Base-by-base conservation (phyloP, 2,113 vertebrate genomes). In the Eretmochelys imbricata region DNA sequence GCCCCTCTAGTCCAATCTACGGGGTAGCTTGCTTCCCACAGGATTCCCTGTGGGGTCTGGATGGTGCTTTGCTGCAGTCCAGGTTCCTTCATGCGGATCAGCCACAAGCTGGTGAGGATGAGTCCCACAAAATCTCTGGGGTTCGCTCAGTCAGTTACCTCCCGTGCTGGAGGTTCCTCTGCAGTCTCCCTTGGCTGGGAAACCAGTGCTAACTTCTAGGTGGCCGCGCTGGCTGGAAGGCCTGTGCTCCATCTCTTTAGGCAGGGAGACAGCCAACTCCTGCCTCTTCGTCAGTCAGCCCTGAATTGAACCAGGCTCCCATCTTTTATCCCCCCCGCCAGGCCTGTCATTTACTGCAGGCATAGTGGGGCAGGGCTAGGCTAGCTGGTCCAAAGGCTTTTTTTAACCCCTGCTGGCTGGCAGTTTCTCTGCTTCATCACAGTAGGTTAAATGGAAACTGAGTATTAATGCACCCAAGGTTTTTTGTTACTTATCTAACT, bases 291-390 rank as follows among this genome's bases (percentile, higher is more conserved):
- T 31, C 29, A 35, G 65, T 38, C 35, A 38, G 35, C 17, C 31
- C 31, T 69, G 35, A n/a, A 20, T 17, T 20, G 17, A 69, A 8
- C 35, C 17, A 16, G 14, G 35, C 14, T 69, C 35, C 62, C 16
- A 20, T 69, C 65, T 69, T 69, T n/a, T 10, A 69, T n/a, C 35
- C 35, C 8, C 8, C 17, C 16, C 65, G 7, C 65, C 19, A n/a
- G 17, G 16, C 35, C 8, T 69, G 16, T 8, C 65, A n/a, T 16
- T 69, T 35, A 35, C 17, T n/a, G 16, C 65, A n/a, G 31, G 16
- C n/a, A 8, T n/a, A 69, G 14, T 1, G 1, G 35, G 35, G 17
- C 7, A 6, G 17, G 35, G 8, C 8, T n/a, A 69, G 35, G 35
- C 17, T 69, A 69, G 31, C 16, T n/a, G 35, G 29, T 8, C 62